Base-by-base conservation (phyloP, 2,113 vertebrate species). In the Lethenteron reissneri region DNA sequence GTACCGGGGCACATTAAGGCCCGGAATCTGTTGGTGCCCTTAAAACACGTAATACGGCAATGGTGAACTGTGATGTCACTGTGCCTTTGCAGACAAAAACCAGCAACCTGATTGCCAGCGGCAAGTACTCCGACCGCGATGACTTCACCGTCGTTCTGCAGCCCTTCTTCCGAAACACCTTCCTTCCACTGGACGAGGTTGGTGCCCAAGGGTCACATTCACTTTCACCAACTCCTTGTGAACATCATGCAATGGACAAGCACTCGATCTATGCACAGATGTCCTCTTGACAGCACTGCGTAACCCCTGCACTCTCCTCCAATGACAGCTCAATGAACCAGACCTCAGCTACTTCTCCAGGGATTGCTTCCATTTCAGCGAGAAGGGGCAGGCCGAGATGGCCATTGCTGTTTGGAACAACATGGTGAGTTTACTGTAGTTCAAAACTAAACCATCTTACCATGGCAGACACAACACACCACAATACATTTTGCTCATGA, bases 311-410 rank as follows among this genome's bases (percentile, higher is more conserved):
- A 5, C 56, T 58, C 57, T 58, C 57, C 11, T 9, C 41, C 41
- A 41, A 41, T 41, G 5, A 41, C 80, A 97, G 90, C 80, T 76
- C 0, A 77, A 79, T 58, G 74, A 15, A 21, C 79, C 81, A 25
- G 87, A 94, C 73, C n/a, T 78, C 74, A 84, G 79, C 71, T 90
- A 83, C 82, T 94, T 95, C 79, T 85, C 89, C 1, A 75, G 77
- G 71, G 88, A 95, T 78, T 96, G 92, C 78, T 84, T 89, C 78
- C 86, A 95, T 80, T 88, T 97, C 81, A 85, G 80, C 70, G 85
- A 80, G 41, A 83, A 81, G 3, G 85, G 87, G 10, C 85, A 97
- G 0, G 85, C 88, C 1, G 83, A 86, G 78, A 86, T 95, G 88
- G 88, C 90, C 71, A 75, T 78, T 3, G 83, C 84, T 3, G 81